These are phyloP conservation scores for Pardosa pseudoannulata DNA, from an alignment of 2,888 invertebrate genomes.

Conservation along the genomic window DNA sequence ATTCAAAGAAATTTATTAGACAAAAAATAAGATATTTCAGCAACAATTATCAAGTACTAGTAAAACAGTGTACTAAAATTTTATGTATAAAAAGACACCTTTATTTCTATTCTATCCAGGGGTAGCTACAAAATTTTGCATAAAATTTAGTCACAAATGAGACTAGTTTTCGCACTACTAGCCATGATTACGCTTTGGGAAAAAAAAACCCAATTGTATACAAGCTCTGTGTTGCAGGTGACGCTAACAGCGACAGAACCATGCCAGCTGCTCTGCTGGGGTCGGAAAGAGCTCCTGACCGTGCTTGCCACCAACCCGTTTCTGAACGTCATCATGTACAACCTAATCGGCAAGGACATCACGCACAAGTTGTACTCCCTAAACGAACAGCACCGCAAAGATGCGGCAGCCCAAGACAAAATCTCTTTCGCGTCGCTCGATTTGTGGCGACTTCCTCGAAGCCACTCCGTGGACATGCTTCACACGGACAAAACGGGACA, in stretches of 20 bases:
- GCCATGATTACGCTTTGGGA: too few relatives aligned
- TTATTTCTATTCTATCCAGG: too few relatives aligned
- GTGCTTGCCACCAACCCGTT: conserved; percentile 86
- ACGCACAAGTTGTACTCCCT: conserved; percentile 89
- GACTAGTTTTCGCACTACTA: too few relatives aligned
- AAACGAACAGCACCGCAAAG: conserved; percentile 83
- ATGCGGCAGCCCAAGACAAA: background rate
- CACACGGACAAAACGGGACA: conserved; percentile 87
- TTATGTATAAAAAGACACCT: too few relatives aligned
- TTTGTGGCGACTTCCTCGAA: conserved; percentile 77
- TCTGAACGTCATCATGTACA: conserved; percentile 86
- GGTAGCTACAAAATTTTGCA: too few relatives aligned
- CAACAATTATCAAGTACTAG: too few relatives aligned
- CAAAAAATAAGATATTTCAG: too few relatives aligned
- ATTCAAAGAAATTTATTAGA: too few relatives aligned
- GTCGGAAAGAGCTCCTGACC: conserved; percentile 85
- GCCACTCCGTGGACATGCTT: conserved; percentile 87
- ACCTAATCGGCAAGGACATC: conserved; percentile 90
- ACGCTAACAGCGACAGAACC: conserved; percentile 87
- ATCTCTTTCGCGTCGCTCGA: conserved; percentile 27
- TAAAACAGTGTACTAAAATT: too few relatives aligned
- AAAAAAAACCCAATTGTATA: too few relatives aligned
- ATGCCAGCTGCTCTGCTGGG: conserved; percentile 88
- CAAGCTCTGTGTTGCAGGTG: conserved; percentile 80
- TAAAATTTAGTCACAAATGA: too few relatives aligned